Evolutionary conservation across 1,140 invertebrate genomes (phyloP), one percentile per base, ranked within the genome.

Genomic region (Tigriopus japonicus): DNA sequence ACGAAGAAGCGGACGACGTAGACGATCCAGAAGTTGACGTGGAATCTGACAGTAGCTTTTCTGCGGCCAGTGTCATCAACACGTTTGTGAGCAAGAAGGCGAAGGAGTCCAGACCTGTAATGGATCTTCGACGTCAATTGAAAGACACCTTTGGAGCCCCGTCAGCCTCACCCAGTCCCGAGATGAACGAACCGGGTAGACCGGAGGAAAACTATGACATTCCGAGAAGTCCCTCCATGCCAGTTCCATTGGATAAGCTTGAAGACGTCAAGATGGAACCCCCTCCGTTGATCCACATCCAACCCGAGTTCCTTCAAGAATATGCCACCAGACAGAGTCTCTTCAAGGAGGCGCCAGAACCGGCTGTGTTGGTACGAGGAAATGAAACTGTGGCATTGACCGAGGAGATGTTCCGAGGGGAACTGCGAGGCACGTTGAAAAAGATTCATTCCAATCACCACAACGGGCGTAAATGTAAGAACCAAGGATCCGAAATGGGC

Each of bases 321-420:
- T 49, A 49, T 49, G 45, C 45, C 63, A 63, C 6, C 59, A 66
- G 42, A 66, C 64, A 1, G 67, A 67, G 49, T 60, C 66, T 15
- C 61, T 67, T 43, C 67, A 67, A 54, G 66, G 66, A 14, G 64
- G 62, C 1, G 52, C 59, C 14, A 66, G 65, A 53, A 62, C 65
- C 1, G 56, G 62, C 63, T 12, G 54, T 67, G n/a, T 52, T 66
- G 12, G 63, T 65, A n/a, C 59, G 64, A 12, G 62, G 63, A 12
- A 64, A 64, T n/a, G 51, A 63, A 28, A 63, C 56, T 6, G 63
- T 67, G 5, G 62, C 62, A 35, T 53, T 67, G 7, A 67, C 66
- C 5, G 66, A 67, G 41, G 63, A 66, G 45, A 64, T 66, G 65
- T 67, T 67, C 42, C 63, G 63, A 41, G 62, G 60, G 23, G 42